Base-by-base conservation (phyloP, 2,888 invertebrate species). In the Acronicta psi region DNA sequence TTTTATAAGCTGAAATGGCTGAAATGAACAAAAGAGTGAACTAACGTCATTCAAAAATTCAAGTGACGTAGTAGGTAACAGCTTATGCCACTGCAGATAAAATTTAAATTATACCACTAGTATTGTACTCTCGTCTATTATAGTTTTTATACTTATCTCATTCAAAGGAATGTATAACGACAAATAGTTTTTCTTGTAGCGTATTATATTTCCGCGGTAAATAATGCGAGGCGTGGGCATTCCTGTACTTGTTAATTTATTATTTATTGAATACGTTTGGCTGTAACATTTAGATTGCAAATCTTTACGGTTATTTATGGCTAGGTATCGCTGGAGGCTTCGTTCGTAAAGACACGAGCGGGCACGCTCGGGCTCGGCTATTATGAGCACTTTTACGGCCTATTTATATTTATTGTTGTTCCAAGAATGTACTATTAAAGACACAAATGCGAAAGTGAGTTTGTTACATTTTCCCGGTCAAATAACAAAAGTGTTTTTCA, bases 181-280 rank as follows among this genome's bases (percentile, higher is more conserved):
- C 38, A 55, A 68, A 54, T 50, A 52, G 47, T 63, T 58, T 62
- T 56, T 60, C 53, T 38, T 42, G 13, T n/a, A 40, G 8, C 16
- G 34, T 42, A 44, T 59, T 47, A 62, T 60, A 69, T 75, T 75
- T 73, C 74, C 77, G 65, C 44, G 57, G 41, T 60, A 43, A 37
- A 36, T 49, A 37, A 53, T 16, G 16, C 46, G 44, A 62, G 77
- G 69, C 54, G 69, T 64, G 69, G 68, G 56, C 74, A 76, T 71
- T 67, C 74, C 54, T 41, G 59, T 54, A 42, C 51, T 42, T 44
- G 55, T 61, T 58, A 54, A 62, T 69, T 59, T 66, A 63, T 65
- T 71, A 68, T 72, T 74, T 67, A 74, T 72, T 59, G 60, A 69
- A 71, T 69, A 43, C 63, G 41, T 58, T 62, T 38, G 25, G 47